phyloP scores from a whole-genome alignment of 2,113 vertebrate species.

The Coturnix japonica region DNA sequence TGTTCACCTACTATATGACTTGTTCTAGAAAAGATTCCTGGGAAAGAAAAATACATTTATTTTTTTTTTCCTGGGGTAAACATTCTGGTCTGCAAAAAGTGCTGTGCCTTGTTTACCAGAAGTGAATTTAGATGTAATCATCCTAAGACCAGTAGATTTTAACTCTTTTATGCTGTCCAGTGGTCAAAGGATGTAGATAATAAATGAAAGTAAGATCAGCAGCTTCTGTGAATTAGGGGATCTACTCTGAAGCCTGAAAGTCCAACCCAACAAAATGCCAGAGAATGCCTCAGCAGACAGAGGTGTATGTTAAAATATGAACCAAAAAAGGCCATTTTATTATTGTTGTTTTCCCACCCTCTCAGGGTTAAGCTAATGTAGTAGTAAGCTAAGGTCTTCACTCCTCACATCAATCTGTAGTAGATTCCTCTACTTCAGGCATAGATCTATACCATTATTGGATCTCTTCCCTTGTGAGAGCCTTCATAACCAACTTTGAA shows the following conservation, averaged over 20 bases:
- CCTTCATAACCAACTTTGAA: neutral
- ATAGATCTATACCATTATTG: neutral
- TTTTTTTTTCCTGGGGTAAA: neutral
- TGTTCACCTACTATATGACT: neutral
- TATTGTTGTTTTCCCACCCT: neutral
- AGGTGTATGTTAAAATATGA: neutral
- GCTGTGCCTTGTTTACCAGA: neutral
- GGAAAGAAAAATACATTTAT: neutral
- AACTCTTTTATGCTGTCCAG: neutral
- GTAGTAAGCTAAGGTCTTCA: neutral
- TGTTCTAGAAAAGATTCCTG: neutral
- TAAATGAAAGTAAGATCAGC: neutral
- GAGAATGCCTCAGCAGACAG: neutral
- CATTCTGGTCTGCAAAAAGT: neutral
- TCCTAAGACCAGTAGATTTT: neutral
- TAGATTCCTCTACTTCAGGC: neutral
- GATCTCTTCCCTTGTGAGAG: neutral
- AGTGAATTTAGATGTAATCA: neutral
- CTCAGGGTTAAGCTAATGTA: neutral
- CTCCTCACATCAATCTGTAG: neutral
- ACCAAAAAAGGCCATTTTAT: neutral
- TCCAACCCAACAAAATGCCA: neutral
- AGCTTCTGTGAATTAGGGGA: neutral
- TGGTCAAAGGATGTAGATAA: neutral
- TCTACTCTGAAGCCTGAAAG: neutral